A percentile compares a stretch with the other conserved stretches of the same genome.
phyloP scores from a whole-genome alignment of 1,140 invertebrate species.

The Eupristina koningsbergeri region DNA sequence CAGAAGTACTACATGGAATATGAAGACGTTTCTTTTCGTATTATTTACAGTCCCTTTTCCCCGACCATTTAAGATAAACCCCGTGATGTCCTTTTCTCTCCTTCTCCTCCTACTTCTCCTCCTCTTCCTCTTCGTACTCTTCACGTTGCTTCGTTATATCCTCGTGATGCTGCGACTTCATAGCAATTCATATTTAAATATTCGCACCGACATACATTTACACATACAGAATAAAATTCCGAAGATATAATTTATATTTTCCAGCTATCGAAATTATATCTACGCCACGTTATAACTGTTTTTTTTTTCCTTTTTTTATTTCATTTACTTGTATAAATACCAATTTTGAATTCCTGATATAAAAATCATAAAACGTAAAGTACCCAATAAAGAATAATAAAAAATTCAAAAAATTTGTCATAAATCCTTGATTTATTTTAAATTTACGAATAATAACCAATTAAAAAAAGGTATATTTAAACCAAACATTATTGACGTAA shows the following conservation, averaged over 20 bases:
- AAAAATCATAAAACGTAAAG: too few relatives aligned
- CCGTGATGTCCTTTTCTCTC: background rate
- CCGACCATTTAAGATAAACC: constrained; percentile 38
- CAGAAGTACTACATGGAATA: constrained; percentile 10
- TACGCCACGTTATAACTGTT: too few relatives aligned
- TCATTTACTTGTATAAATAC: too few relatives aligned
- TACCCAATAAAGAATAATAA: too few relatives aligned
- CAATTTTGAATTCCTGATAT: too few relatives aligned
- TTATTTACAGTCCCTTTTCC: constrained; percentile 42
- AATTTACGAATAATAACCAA: too few relatives aligned
- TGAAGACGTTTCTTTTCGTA: constrained; percentile 34
- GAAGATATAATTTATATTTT: background rate
- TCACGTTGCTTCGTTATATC: background rate
- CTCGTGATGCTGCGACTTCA: background rate
- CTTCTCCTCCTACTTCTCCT: background rate
- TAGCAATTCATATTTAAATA: constrained; percentile 45
- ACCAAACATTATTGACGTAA: too few relatives aligned
- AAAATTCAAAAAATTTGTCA: too few relatives aligned
- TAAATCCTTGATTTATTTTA: too few relatives aligned
- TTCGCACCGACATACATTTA: background rate
- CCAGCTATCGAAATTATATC: background rate
- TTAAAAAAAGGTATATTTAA: too few relatives aligned
- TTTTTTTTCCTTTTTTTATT: too few relatives aligned
- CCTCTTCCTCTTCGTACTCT: background rate
- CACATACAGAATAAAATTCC: background rate